phyloP scores from a whole-genome alignment of 2,113 vertebrate genomes.

The Lampris incognitus region DNA sequence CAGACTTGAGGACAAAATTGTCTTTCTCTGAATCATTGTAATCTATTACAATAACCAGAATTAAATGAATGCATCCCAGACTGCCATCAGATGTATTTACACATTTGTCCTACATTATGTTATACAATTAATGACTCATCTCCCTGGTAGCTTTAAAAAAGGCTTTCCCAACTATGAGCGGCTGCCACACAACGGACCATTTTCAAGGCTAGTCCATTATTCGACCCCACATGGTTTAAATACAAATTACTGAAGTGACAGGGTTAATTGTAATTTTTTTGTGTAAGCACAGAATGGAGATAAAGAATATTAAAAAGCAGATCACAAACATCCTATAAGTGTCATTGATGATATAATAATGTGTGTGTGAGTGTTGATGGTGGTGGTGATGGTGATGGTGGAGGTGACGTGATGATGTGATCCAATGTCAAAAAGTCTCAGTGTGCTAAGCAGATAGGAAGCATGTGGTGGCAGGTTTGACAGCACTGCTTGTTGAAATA shows the following conservation, averaged over 20 bases:
- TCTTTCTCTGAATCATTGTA: background rate
- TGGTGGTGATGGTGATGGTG: too few species aligned
- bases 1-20: too few species aligned
- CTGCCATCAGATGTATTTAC: conserved; percentile 19
- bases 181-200: background rate
- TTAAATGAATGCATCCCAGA: conserved; percentile 18
- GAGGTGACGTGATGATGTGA: too few species aligned
- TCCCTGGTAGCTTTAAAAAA: background rate
- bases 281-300: background rate
- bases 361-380: too few species aligned
- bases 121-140: background rate
- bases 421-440: too few species aligned
- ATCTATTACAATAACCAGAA: conserved; percentile 25
- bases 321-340: background rate
- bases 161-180: background rate
- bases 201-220: background rate
- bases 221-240: background rate
- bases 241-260: background rate
- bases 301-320: conserved; percentile 2
- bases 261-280: conserved; percentile 8
- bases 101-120: conserved; percentile 24
- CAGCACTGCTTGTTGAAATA: too few species aligned
- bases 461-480: too few species aligned
- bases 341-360: background rate
- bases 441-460: too few species aligned